phyloP scores from a whole-genome alignment of 2,888 invertebrate species.

The Spodoptera picta region DNA sequence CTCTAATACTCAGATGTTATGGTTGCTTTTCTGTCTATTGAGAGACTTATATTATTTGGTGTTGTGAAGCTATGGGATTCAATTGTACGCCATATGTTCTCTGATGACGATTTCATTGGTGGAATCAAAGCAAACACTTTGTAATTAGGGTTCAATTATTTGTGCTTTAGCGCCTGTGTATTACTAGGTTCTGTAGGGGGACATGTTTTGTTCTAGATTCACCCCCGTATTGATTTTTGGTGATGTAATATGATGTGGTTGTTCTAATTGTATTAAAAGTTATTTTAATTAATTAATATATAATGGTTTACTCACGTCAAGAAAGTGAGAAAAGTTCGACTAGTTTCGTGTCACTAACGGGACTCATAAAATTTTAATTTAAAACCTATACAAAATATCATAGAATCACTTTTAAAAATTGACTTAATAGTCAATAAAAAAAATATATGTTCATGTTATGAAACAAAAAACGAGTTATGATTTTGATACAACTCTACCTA shows the following conservation, averaged over 20 bases:
- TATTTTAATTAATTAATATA: no score
- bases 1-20: rapidly evolving
- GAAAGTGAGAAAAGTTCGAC: no score
- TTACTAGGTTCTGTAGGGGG: slow-evolving; percentile 22
- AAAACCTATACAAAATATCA: no score
- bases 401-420: no score
- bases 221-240: not conserved
- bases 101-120: slow-evolving; percentile 47
- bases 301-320: no score
- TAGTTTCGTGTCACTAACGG: no score
- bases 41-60: slow-evolving; percentile 24
- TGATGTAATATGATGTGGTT: not conserved
- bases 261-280: no score
- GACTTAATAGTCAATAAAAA: no score
- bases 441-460: no score
- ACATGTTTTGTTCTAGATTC: not conserved
- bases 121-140: slow-evolving; percentile 41
- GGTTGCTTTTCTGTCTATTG: slow-evolving; percentile 1
- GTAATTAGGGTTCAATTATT: slow-evolving; percentile 45
- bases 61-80: slow-evolving; percentile 33
- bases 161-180: slow-evolving; percentile 25
- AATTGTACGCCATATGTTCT: slow-evolving; percentile 40
- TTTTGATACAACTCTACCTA: no score
- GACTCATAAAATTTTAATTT: no score
- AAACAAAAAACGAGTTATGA: no score